phyloP scores from a whole-genome alignment of 2,797 vertebrate species.

The Buphagus erythrorhynchus region DNA sequence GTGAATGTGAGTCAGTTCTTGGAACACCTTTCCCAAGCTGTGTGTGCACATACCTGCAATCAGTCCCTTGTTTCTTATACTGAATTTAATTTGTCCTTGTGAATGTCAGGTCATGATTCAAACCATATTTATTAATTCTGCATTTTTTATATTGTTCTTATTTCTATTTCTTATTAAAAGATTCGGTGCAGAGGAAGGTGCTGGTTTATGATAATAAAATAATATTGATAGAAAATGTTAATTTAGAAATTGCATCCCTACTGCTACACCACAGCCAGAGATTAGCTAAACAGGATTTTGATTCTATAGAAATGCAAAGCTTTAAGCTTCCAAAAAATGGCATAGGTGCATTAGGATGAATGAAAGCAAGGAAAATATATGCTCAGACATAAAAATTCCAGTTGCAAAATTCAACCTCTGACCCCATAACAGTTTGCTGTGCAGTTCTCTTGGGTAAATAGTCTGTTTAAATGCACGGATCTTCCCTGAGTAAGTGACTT shows the following conservation, averaged over 20 bases:
- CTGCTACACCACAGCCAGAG: not conserved
- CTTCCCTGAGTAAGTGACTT: slow-evolving; percentile 4
- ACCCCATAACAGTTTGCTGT: not conserved
- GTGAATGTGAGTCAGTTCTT: not conserved
- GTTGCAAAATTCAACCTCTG: slow-evolving; percentile 11
- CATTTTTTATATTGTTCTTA: not conserved
- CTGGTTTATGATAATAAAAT: not conserved
- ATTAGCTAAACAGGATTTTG: not conserved
- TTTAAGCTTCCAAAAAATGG: not conserved
- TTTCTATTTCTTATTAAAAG: slow-evolving; percentile 1
- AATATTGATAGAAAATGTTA: not conserved
- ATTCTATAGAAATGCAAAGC: not conserved
- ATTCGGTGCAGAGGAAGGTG: not conserved
- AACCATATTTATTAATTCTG: not conserved
- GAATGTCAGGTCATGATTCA: not conserved
- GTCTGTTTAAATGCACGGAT: slow-evolving; percentile 20
- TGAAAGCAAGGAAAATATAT: not conserved
- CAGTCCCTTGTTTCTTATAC: not conserved
- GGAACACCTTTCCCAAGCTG: not conserved
- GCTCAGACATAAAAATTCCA: slow-evolving; percentile 31
- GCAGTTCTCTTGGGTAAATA: slow-evolving; percentile 17
- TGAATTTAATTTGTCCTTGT: not conserved
- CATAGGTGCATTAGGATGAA: slow-evolving; percentile 23
- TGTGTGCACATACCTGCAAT: not conserved
- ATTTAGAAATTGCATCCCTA: not conserved